Conservation (phyloP, 2,113 vertebrate genomes). For the Sitta europaea region DNA sequence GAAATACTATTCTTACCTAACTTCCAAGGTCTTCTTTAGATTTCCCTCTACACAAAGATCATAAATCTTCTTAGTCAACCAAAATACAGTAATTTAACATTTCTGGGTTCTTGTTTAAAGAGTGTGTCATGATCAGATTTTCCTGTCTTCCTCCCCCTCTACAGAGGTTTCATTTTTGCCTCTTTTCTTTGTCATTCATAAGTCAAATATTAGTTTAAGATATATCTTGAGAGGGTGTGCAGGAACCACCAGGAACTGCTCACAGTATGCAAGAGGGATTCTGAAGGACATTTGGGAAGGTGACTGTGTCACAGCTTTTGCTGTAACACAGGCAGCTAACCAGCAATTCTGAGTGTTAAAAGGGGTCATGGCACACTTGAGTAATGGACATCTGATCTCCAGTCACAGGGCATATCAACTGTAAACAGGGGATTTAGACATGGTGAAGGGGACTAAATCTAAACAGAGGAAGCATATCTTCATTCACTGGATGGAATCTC, state of each 20-base stretch:
- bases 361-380: not conserved
- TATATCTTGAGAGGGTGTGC: not conserved
- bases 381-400: not conserved
- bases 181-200: not conserved
- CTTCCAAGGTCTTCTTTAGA: not conserved
- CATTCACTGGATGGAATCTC: not conserved
- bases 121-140: not conserved
- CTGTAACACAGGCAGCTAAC: not conserved
- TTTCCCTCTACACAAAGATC: not conserved
- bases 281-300: not conserved
- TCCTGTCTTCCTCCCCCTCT: not conserved
- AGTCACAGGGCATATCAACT: not conserved
- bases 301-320: not conserved
- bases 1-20: not conserved
- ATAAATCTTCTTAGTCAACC: not conserved
- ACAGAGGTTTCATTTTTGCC: not conserved
- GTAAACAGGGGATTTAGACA: not conserved
- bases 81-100: not conserved
- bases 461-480: not conserved
- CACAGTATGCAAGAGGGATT: not conserved
- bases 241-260: not conserved
- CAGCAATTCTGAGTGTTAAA: not conserved
- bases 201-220: conserved; percentile 23
- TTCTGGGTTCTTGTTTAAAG: not conserved
- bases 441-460: not conserved